These are phyloP conservation scores for Vanessa atalanta DNA, from an alignment of 1,140 invertebrate genomes.

Conservation along the genomic window DNA sequence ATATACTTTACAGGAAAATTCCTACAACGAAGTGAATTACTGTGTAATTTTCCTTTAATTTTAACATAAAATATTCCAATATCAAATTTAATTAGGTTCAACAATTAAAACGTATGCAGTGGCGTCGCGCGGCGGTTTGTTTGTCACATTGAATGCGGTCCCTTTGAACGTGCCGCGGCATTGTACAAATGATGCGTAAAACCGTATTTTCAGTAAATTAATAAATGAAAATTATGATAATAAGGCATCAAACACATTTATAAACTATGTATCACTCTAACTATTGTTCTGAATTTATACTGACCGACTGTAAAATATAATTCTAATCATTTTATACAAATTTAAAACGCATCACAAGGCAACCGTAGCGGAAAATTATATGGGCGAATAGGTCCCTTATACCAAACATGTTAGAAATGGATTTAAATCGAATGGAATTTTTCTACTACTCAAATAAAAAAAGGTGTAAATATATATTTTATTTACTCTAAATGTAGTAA, in stretches of 20 bases:
- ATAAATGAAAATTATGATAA: conserved; percentile 20
- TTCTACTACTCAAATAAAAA: no score
- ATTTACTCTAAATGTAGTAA: no score
- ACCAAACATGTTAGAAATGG: no score
- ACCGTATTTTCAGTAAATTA: conserved; percentile 16
- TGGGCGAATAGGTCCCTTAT: no score
- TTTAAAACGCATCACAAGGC: no score
- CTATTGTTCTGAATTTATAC: background rate
- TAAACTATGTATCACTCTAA: background rate
- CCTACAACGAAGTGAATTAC: background rate
- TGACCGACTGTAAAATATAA: no score
- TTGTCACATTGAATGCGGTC: conserved; percentile 46
- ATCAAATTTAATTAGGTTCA: conserved; percentile 29
- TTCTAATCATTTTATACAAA: no score
- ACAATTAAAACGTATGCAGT: conserved; percentile 41
- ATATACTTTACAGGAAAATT: background rate
- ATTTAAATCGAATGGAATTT: no score
- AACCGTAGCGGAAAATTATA: no score
- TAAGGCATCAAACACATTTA: background rate
- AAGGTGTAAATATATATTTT: no score
- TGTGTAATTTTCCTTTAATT: background rate
- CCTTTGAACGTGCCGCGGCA: conserved; percentile 41
- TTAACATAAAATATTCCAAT: background rate
- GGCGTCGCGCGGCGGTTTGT: conserved; percentile 31
- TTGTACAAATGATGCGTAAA: conserved; percentile 31